These are phyloP conservation scores for Rhamphomyia laevipes DNA, from an alignment of 2,888 invertebrate genomes.

Conservation along the genomic window DNA sequence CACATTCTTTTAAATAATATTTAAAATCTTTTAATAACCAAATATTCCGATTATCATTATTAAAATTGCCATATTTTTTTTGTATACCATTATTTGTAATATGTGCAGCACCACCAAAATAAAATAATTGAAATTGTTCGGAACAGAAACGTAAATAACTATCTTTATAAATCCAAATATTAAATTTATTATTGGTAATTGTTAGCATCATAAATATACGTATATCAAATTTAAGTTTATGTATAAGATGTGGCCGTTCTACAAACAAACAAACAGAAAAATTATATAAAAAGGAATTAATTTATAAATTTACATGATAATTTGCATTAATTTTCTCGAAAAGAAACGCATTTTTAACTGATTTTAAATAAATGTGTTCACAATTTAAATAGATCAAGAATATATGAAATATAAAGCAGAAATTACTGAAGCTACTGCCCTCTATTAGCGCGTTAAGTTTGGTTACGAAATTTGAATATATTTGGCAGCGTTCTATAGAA, in stretches of 20 bases:
- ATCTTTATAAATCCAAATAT: slow-evolving; percentile 77
- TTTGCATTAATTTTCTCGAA: too few species aligned
- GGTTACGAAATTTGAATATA: too few species aligned
- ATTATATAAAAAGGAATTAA: too few species aligned
- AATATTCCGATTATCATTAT: slow-evolving; percentile 69
- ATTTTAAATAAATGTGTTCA: too few species aligned
- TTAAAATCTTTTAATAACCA: slow-evolving; percentile 67
- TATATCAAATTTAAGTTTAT: slow-evolving; percentile 84
- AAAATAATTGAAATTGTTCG: slow-evolving; percentile 62
- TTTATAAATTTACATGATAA: too few species aligned
- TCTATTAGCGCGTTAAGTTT: too few species aligned
- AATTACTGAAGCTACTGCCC: too few species aligned
- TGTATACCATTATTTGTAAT: slow-evolving; percentile 82
- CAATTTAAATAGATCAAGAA: too few species aligned
- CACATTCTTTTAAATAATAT: slow-evolving; percentile 41
- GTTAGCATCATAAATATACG: slow-evolving; percentile 75
- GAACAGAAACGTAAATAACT: slow-evolving; percentile 81
- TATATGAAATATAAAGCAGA: too few species aligned
- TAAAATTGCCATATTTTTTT: slow-evolving; percentile 53
- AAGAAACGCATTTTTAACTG: too few species aligned
- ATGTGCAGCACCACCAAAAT: slow-evolving; percentile 76
- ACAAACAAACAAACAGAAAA: too few species aligned
- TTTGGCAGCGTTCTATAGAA: too few species aligned
- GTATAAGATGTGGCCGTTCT: slow-evolving; percentile 71
- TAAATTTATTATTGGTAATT: slow-evolving; percentile 57